Conservation (phyloP, 2,888 invertebrate species). For the Nomada lathburiana region DNA sequence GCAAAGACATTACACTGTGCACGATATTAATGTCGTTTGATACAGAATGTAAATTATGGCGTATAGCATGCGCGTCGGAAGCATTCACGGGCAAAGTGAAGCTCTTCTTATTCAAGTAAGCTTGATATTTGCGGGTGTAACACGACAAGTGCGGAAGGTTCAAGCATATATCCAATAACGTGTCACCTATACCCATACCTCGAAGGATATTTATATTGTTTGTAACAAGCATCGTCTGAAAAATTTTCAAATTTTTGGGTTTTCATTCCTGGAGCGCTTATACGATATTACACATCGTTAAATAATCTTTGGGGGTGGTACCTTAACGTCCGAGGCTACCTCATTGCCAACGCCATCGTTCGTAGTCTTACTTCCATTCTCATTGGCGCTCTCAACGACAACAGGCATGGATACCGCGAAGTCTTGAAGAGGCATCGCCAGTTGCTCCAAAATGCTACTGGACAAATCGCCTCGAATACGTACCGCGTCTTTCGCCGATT, state of each 20-base stretch:
- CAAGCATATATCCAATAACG: slow-evolving; percentile 92
- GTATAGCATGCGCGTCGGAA: slow-evolving; percentile 90
- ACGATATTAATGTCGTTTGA: slow-evolving; percentile 94
- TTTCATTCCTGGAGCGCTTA: no score
- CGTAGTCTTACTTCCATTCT: slow-evolving; percentile 84
- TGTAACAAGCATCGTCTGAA: slow-evolving; percentile 91
- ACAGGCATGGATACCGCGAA: slow-evolving; percentile 84
- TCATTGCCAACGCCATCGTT: slow-evolving; percentile 81
- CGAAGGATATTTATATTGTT: slow-evolving; percentile 92
- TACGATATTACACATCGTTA: slow-evolving; percentile 3
- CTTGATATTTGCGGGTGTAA: slow-evolving; percentile 87
- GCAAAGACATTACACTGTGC: slow-evolving; percentile 92
- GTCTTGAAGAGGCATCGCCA: slow-evolving; percentile 89
- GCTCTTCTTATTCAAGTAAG: slow-evolving; percentile 88
- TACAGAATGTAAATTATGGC: slow-evolving; percentile 91
- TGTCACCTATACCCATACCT: slow-evolving; percentile 92
- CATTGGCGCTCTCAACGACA: slow-evolving; percentile 84
- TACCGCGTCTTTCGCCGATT: slow-evolving; percentile 86
- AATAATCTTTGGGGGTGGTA: slow-evolving; percentile 67
- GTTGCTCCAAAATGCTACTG: slow-evolving; percentile 89
- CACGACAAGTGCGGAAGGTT: slow-evolving; percentile 89
- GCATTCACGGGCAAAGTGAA: slow-evolving; percentile 89
- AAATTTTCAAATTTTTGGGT: slow-evolving; percentile 17
- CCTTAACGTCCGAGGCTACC: slow-evolving; percentile 85
- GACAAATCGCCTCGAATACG: slow-evolving; percentile 90